Evolutionary conservation across 2,113 vertebrate genomes (phyloP).

Genomic region (Engraulis encrasicolus): DNA sequence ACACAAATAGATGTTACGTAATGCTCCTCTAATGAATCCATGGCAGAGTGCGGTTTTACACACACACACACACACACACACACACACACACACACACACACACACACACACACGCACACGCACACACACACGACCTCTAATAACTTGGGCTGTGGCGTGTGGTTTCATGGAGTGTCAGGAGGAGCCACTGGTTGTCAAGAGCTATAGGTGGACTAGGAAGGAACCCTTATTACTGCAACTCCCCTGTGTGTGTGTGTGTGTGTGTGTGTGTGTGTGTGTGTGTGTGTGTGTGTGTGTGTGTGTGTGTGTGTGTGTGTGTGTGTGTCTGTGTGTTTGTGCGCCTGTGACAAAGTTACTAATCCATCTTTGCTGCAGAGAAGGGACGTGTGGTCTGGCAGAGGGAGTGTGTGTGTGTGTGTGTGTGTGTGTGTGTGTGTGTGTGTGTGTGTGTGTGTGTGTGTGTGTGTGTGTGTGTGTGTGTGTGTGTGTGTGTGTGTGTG

Average conservation of each 20-base stretch:
- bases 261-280: no score
- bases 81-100: no score
- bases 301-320: background rate
- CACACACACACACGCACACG: no score
- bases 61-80: no score
- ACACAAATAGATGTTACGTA: background rate
- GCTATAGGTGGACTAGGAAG: conserved; percentile 6
- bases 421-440: background rate
- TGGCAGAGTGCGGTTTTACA: background rate
- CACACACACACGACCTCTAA: no score
- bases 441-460: conserved; percentile 3
- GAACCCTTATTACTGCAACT: background rate
- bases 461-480: background rate
- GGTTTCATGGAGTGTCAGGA: conserved; percentile 4
- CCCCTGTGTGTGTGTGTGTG: no score
- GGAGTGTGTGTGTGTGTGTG: background rate
- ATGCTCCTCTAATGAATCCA: background rate
- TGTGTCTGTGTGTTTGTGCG: background rate
- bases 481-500: no score
- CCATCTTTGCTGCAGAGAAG: background rate
- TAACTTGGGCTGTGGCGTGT: no score
- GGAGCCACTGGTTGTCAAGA: background rate
- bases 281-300: background rate
- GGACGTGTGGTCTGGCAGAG: conserved; percentile 5
- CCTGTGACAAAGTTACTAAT: background rate